Evolutionary conservation across 2,888 invertebrate species (phyloP).

Genomic region (Drosophila flavopinicola): DNA sequence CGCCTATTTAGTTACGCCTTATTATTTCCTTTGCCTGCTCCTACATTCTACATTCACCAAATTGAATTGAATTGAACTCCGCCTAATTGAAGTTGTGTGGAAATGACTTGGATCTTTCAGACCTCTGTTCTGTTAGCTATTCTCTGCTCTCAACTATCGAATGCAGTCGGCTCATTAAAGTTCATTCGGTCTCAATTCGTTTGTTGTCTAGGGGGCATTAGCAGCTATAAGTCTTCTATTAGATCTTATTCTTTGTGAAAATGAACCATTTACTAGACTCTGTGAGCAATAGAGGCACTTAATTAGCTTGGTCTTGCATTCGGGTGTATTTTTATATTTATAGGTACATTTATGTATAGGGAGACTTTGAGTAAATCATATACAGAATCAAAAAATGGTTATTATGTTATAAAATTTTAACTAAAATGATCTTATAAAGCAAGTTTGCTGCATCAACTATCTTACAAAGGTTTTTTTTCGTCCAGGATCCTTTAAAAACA

Average conservation of each 20-base stretch:
- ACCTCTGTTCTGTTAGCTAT: neutral
- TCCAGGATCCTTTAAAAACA: too few species aligned
- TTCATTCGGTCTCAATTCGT: slow-evolving; percentile 55
- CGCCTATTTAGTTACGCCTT: slow-evolving; percentile 79
- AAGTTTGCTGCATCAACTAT: too few species aligned
- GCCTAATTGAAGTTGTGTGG: slow-evolving; percentile 73
- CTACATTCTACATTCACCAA: slow-evolving; percentile 33
- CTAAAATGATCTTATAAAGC: too few species aligned
- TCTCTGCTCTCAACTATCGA: slow-evolving; percentile 28
- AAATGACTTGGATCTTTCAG: slow-evolving; percentile 67
- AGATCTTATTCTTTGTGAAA: slow-evolving; percentile 25
- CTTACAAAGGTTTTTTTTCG: too few species aligned
- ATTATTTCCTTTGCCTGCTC: slow-evolving; percentile 66
- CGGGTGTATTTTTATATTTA: slow-evolving; percentile 19
- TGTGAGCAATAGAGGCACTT: slow-evolving; percentile 28
- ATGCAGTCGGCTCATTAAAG: slow-evolving; percentile 57
- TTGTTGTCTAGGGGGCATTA: slow-evolving; percentile 14
- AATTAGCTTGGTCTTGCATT: slow-evolving; percentile 36
- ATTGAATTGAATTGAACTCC: slow-evolving; percentile 65
- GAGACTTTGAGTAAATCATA: too few species aligned
- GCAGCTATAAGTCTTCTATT: slow-evolving; percentile 9
- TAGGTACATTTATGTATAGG: too few species aligned
- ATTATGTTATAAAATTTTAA: too few species aligned
- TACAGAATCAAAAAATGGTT: too few species aligned
- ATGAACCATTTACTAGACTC: slow-evolving; percentile 25